Evolutionary conservation across 2,888 invertebrate species (phyloP).

Genomic region (Cerastis leucographa): DNA sequence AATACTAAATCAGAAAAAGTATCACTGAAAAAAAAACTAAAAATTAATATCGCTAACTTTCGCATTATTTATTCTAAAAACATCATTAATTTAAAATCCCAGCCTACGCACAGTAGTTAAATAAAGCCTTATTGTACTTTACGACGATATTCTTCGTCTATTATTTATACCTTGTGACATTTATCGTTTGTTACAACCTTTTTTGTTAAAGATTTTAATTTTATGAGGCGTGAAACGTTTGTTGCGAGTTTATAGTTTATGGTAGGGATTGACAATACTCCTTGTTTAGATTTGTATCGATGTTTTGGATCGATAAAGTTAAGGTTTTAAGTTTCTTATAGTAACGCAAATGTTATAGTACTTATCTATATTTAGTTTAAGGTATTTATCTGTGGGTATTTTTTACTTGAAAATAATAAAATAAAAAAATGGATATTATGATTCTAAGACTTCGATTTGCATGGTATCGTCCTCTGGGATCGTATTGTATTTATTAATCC

Average conservation of each 20-base stretch:
- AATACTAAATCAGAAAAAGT: neutral
- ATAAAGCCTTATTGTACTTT: constrained; percentile 70
- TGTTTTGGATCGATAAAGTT: neutral
- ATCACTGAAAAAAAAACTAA: neutral
- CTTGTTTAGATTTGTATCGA: neutral
- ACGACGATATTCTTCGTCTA: constrained; percentile 57
- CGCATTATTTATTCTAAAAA: constrained; percentile 27
- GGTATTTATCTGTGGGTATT: no score
- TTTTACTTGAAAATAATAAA: no score
- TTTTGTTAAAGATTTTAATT: constrained; percentile 68
- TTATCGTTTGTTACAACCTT: constrained; percentile 77
- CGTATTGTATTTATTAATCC: neutral
- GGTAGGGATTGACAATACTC: neutral
- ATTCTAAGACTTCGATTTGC: neutral
- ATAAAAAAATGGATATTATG: no score
- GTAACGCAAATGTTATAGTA: no score
- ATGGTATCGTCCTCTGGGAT: neutral
- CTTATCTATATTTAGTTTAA: no score
- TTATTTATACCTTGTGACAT: constrained; percentile 77
- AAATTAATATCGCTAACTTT: neutral
- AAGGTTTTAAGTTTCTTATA: no score
- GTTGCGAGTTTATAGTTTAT: constrained; percentile 54
- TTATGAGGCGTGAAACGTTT: constrained; percentile 77
- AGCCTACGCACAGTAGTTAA: constrained; percentile 66
- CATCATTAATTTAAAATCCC: constrained; percentile 40